Base-by-base conservation (phyloP, 2,113 vertebrate species). In the Nycticorax nycticorax region DNA sequence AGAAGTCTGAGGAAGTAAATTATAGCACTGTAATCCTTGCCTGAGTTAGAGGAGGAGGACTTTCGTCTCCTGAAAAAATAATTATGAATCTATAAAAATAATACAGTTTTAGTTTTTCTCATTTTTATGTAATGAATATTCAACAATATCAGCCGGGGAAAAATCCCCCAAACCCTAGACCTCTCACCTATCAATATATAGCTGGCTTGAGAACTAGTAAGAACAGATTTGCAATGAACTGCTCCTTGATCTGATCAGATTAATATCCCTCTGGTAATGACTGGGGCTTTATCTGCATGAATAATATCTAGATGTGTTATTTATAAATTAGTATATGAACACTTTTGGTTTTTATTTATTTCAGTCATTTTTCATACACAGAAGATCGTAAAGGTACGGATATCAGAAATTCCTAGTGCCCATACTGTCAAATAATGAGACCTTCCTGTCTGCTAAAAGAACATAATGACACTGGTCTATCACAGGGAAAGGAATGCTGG, bases 161-260 rank as follows among this genome's bases (percentile, higher is more conserved):
- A 56, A 32, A 45, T 7, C 1, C 0, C 1, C 16, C 3, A n/a
- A 53, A 5, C 1, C 19, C 14, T 55, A 57, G 13, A n/a, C 10
- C 2, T n/a, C 8, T 71, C 8, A 35, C 39, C 12, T 79, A 10
- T 37, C 28, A 69, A 52, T 48, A 71, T n/a, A 30, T 11, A 27
- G 1, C 5, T 72, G 3, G 4, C 14, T 75, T 78, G 24, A 75
- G 13, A 78, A 41, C 8, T 27, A 71, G 17, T 12, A 5, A 41
- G 33, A 59, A 6, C 7, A 75, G 30, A 45, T 72, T 69, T 82
- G 17, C 18, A 52, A 24, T 22, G 35, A 80, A 9, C 35, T 71
- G 21, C 37, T 73, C 13, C 41, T 67, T 41, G 20, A 26, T 74
- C 14, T 69, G 32, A 19, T 74, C 28, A 72, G 57, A 60, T 48